These are phyloP conservation scores for Drosophila erecta DNA, from an alignment of 1,140 invertebrate species.

Conservation along the genomic window DNA sequence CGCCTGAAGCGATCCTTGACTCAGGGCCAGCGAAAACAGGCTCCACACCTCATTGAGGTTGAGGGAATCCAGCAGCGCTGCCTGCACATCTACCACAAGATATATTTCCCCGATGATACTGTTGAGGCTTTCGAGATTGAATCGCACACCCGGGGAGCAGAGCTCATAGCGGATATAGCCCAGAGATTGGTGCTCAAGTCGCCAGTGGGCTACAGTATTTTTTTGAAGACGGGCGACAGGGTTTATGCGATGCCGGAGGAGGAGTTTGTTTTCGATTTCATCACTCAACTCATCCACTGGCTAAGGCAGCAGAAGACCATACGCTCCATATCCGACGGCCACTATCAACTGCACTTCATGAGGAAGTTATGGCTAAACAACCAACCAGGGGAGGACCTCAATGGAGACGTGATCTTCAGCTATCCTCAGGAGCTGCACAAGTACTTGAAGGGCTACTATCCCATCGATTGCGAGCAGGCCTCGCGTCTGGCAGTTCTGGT, in stretches of 20 bases:
- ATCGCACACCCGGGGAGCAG: constrained; percentile 94
- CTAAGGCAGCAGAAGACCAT: constrained; percentile 91
- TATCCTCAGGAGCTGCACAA: constrained; percentile 98
- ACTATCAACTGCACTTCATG: constrained; percentile 98
- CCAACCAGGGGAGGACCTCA: constrained; percentile 92
- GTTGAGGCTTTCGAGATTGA: constrained; percentile 92
- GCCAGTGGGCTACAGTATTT: constrained; percentile 95
- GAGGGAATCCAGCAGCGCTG: constrained; percentile 97
- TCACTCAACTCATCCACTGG: constrained; percentile 94
- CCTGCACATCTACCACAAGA: constrained; percentile 96
- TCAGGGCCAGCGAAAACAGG: constrained; percentile 93
- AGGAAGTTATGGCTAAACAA: constrained; percentile 98
- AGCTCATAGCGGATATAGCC: constrained; percentile 93
- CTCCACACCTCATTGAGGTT: constrained; percentile 96
- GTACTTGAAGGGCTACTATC: constrained; percentile 95
- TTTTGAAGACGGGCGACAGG: constrained; percentile 96
- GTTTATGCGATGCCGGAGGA: constrained; percentile 94
- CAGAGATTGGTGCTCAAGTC: constrained; percentile 90
- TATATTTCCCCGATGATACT: constrained; percentile 96
- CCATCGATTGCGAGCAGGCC: constrained; percentile 92
- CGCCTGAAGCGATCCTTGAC: constrained; percentile 92
- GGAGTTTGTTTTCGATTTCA: constrained; percentile 98
- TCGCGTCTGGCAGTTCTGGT: constrained; percentile 92
- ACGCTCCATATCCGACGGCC: constrained; percentile 87
- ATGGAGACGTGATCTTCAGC: constrained; percentile 97